phyloP scores from a whole-genome alignment of 2,797 vertebrate species.

The Enteromius anoplus region DNA sequence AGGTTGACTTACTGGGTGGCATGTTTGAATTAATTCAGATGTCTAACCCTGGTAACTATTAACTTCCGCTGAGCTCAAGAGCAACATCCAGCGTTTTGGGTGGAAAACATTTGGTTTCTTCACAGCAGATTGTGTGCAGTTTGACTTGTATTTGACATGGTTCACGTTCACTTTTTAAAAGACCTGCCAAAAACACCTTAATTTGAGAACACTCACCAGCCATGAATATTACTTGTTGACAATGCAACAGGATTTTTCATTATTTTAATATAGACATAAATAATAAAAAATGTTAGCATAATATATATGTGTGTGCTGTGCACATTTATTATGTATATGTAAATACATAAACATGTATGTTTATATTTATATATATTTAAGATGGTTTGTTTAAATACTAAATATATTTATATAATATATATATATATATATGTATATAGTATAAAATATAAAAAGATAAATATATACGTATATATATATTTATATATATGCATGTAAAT shows the following conservation, averaged over 20 bases:
- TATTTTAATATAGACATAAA: not conserved
- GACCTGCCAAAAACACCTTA: too few species aligned
- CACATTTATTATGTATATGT: too few species aligned
- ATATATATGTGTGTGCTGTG: too few species aligned
- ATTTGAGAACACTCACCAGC: not conserved
- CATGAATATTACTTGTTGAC: not conserved
- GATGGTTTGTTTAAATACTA: too few species aligned
- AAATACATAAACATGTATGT: too few species aligned
- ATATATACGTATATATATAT: too few species aligned
- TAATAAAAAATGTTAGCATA: too few species aligned
- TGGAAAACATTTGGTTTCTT: not conserved
- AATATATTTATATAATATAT: too few species aligned
- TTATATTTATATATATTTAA: too few species aligned
- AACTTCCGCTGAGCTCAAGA: constrained; percentile 16
- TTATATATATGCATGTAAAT: too few species aligned
- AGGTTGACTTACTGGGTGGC: not conserved
- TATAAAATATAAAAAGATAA: too few species aligned
- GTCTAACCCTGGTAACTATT: not conserved
- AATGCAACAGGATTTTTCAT: not conserved
- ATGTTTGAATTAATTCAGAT: constrained; percentile 2
- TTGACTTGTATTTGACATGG: not conserved
- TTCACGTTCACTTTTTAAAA: not conserved
- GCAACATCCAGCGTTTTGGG: not conserved
- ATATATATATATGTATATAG: too few species aligned
- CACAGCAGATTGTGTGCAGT: not conserved